Conservation (phyloP, 2,888 invertebrate species). For the Drosophila parthenogenetica region DNA sequence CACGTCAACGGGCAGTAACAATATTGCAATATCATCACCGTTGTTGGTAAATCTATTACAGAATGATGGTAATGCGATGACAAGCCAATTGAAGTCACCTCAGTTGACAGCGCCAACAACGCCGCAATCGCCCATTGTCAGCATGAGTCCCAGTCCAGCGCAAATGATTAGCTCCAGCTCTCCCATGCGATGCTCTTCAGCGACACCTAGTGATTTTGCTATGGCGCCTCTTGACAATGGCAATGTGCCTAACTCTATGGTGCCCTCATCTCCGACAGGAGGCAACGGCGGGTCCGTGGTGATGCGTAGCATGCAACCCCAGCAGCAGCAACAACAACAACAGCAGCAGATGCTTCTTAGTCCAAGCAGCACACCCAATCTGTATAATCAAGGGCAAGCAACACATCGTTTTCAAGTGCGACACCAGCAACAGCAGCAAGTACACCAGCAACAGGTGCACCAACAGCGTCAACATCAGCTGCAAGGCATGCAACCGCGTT, state of each 20-base stretch:
- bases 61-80: constrained; percentile 88
- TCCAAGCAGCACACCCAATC: constrained; percentile 70
- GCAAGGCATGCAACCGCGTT: constrained; percentile 74
- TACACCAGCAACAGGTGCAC: constrained; percentile 59
- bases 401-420: constrained; percentile 71
- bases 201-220: constrained; percentile 72
- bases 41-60: constrained; percentile 95
- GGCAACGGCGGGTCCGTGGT: constrained; percentile 44
- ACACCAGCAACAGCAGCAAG: constrained; percentile 67
- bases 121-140: constrained; percentile 71
- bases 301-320: constrained; percentile 73
- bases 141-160: constrained; percentile 59
- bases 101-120: constrained; percentile 60
- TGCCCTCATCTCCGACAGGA: constrained; percentile 81
- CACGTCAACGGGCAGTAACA: constrained; percentile 76
- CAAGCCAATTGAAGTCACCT: constrained; percentile 79
- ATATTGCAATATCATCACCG: constrained; percentile 94
- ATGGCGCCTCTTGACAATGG: constrained; percentile 58
- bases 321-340: constrained; percentile 64
- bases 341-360: constrained; percentile 74
- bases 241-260: constrained; percentile 64
- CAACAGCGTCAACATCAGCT: constrained; percentile 73
- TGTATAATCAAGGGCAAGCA: constrained; percentile 66
- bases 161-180: constrained; percentile 74
- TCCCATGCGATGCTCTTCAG: constrained; percentile 77